Conservation (phyloP, 2,113 vertebrate genomes). For the Sus scrofa region DNA sequence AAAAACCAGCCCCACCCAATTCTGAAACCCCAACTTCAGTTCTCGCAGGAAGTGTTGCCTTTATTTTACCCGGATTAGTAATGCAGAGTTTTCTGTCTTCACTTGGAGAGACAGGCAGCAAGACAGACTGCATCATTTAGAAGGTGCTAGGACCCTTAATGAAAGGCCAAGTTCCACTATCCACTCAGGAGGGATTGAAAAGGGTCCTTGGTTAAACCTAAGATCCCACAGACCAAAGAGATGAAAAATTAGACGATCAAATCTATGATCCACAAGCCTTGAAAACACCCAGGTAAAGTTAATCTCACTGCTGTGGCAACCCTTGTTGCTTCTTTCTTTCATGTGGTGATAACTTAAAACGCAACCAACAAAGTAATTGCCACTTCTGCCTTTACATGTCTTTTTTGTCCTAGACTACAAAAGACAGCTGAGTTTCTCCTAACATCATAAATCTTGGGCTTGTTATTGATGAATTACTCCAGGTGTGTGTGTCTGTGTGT, state of each 20-base stretch:
- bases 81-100: not conserved
- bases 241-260: slow-evolving; percentile 54
- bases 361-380: not conserved
- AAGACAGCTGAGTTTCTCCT: slow-evolving; percentile 68
- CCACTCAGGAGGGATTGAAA: not conserved
- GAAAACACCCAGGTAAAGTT: slow-evolving; percentile 57
- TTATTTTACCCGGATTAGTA: not conserved
- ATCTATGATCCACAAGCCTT: not conserved
- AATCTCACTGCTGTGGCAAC: not conserved
- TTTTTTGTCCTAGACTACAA: slow-evolving; percentile 68
- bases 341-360: slow-evolving; percentile 51
- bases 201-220: not conserved
- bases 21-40: not conserved
- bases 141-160: not conserved
- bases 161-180: slow-evolving; percentile 33
- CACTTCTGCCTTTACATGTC: slow-evolving; percentile 46
- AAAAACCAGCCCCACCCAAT: not conserved
- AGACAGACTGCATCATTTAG: not conserved
- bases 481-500: not conserved
- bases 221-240: slow-evolving; percentile 24
- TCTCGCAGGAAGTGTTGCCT: not conserved
- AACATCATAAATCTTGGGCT: slow-evolving; percentile 70
- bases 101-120: not conserved
- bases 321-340: slow-evolving; percentile 45
- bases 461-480: slow-evolving; percentile 72